Base-by-base conservation (phyloP, 2,888 invertebrate species). In the Epistrophe grossulariae region DNA sequence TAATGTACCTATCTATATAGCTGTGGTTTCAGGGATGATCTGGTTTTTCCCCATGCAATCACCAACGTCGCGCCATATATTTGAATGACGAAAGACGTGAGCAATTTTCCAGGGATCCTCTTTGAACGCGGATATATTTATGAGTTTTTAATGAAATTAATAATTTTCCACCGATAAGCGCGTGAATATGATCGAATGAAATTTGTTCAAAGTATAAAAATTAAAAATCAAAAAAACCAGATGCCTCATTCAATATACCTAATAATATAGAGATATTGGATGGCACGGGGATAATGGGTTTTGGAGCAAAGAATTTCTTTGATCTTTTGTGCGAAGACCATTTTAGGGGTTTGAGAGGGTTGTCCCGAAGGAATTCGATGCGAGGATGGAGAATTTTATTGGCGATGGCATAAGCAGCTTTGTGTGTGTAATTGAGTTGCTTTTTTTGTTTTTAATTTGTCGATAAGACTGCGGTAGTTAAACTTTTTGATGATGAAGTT, bases 111-210 rank as follows among this genome's bases (percentile, higher is more conserved):
- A 38, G 59, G 62, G 68, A 74, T 81, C 81, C 85, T 82, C 87
- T 83, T 57, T n/a, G 55, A 60, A 71, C 79, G 87, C 76, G 71
- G 87, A 87, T 87, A 50, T 83, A 87, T 87, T 87, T 87, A 87
- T 79, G 87, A 87, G 87, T 76, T 87, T 87, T 87, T 83, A 87
- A 87, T 83, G 87, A 87, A 87, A 87, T 87, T 83, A 87, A 79
- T 87, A 87, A 87, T 87, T 79, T 87, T 87, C 87, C 82, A 87
- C 87, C 83, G 87, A 87, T 87, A 87, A 87, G 83, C 60, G 35
- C 50, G 38, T 38, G 38, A 59, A 76, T n/a, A n/a, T 71, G 87
- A 83, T 82, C 64, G 73, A 85, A 79, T 82, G 82, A 82, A 85
- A 85, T 82, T 79, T 70, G 45, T 57, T 3, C 38, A 17, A 64